Conservation (phyloP, 35 echinoderm and acorn worm species). For the Acanthaster planci region DNA sequence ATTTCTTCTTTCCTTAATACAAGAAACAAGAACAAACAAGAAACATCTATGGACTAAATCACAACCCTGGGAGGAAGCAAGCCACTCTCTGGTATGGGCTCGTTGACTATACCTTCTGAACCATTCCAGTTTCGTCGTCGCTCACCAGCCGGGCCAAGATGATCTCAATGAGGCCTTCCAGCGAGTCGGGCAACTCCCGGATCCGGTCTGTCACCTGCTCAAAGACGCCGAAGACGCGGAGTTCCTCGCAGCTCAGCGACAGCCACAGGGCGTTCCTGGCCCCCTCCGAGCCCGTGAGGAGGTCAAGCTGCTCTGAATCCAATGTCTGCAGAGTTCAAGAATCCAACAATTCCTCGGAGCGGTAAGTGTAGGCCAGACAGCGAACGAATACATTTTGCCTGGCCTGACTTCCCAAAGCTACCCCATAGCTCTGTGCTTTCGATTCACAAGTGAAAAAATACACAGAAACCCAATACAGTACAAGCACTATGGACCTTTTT, state of each 20-base stretch:
- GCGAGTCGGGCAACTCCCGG: constrained; percentile 49
- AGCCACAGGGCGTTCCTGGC: constrained; percentile 94
- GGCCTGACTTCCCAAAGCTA: too few relatives aligned
- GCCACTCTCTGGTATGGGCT: not conserved
- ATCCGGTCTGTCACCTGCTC: constrained; percentile 65
- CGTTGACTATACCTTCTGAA: constrained; percentile 60
- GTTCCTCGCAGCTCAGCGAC: constrained; percentile 89
- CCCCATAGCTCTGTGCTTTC: too few relatives aligned
- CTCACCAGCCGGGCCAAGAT: constrained; percentile 68
- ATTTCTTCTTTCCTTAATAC: not conserved
- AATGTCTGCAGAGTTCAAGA: constrained; percentile 48
- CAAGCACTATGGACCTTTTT: too few relatives aligned
- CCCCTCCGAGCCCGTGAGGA: constrained; percentile 67
- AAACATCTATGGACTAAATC: not conserved
- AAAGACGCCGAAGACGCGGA: constrained; percentile 87
- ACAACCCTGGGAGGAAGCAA: not conserved
- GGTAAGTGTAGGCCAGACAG: too few relatives aligned
- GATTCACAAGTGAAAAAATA: too few relatives aligned
- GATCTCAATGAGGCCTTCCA: constrained; percentile 78
- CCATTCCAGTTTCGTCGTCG: constrained; percentile 79
- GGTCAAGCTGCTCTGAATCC: constrained; percentile 68
- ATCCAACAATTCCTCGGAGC: too few relatives aligned
- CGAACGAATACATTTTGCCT: too few relatives aligned
- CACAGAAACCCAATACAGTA: too few relatives aligned
- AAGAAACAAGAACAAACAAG: not conserved